phyloP scores from a whole-genome alignment of 2,113 vertebrate species.

The Nyctereutes procyonoides region DNA sequence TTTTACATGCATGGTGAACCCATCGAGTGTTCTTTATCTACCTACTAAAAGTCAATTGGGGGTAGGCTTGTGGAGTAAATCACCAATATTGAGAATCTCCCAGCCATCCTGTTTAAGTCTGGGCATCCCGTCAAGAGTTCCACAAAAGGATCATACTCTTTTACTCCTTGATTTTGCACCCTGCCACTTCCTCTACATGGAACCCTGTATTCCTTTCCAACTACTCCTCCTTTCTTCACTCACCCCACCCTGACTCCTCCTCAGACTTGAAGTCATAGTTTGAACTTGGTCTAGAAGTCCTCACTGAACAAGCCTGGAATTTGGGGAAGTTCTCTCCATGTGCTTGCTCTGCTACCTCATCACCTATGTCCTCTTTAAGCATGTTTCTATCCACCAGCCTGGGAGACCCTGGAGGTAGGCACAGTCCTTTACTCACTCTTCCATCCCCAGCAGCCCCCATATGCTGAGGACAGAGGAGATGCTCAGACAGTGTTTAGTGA shows the following conservation, averaged over 20 bases:
- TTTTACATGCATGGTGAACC: neutral
- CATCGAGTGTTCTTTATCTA: neutral
- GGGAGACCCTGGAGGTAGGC: neutral
- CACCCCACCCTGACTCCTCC: neutral
- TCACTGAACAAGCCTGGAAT: neutral
- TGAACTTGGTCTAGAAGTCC: neutral
- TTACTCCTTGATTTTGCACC: neutral
- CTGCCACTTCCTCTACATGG: neutral
- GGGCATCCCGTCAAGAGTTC: neutral
- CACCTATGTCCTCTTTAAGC: neutral
- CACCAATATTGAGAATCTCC: neutral
- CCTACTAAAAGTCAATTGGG: neutral
- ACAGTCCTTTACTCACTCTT: neutral
- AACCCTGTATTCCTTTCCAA: neutral
- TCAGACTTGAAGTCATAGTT: neutral
- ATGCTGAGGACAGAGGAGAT: neutral
- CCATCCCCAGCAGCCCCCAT: neutral
- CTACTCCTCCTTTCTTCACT: neutral
- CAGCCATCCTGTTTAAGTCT: neutral
- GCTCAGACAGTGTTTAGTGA: neutral
- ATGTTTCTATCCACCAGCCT: neutral
- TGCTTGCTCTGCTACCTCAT: neutral
- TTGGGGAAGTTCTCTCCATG: accelerated
- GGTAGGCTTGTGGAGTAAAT: neutral
- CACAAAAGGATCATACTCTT: neutral